A percentile compares a stretch with the other conserved stretches of the same genome.
Conservation (phyloP, 2,888 invertebrate species). For the Drosophila mimica region DNA sequence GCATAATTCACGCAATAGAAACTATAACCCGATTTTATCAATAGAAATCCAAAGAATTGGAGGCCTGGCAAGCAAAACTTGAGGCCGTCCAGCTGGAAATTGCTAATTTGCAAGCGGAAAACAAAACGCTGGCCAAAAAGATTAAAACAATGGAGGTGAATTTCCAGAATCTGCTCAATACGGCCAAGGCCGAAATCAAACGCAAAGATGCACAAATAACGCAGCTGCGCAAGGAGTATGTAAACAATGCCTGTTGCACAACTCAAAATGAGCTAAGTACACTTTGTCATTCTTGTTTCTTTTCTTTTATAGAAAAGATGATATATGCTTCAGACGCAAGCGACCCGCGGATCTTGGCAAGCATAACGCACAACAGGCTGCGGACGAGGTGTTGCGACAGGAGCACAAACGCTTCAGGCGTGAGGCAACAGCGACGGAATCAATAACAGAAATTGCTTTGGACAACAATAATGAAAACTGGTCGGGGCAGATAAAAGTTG, state of each 20-base stretch:
- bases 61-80: slow-evolving; percentile 71
- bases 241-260: slow-evolving; percentile 7
- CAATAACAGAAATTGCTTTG: neutral
- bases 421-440: neutral
- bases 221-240: slow-evolving; percentile 82
- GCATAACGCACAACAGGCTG: neutral
- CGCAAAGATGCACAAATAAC: slow-evolving; percentile 80
- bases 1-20: neutral
- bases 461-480: slow-evolving; percentile 6
- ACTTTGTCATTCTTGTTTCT: neutral
- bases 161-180: slow-evolving; percentile 81
- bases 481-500: neutral
- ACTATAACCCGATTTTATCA: neutral
- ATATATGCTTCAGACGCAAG: slow-evolving; percentile 82
- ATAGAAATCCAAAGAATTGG: slow-evolving; percentile 79
- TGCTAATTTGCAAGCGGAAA: slow-evolving; percentile 62
- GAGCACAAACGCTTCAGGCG: slow-evolving; percentile 21
- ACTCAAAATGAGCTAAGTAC: neutral
- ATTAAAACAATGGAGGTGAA: slow-evolving; percentile 76
- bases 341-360: slow-evolving; percentile 10
- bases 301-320: slow-evolving; percentile 74
- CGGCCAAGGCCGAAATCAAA: slow-evolving; percentile 81
- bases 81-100: slow-evolving; percentile 62
- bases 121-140: slow-evolving; percentile 71
- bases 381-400: neutral